phyloP scores from a whole-genome alignment of 1,140 invertebrate genomes.

The Nephotettix cincticeps region DNA sequence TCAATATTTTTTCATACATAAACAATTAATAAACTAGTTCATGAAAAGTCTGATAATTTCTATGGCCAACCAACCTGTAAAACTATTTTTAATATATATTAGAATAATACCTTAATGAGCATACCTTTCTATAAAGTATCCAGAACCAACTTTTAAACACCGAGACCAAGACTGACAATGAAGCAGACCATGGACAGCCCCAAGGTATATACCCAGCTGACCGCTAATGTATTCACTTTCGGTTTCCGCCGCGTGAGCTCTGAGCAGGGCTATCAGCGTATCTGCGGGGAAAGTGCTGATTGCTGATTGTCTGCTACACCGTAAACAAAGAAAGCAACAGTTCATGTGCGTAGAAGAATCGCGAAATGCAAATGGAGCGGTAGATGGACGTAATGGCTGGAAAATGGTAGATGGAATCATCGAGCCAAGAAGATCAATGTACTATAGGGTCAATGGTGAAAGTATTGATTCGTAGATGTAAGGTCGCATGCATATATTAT shows the following conservation, averaged over 20 bases:
- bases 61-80: no score
- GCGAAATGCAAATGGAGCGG: neutral
- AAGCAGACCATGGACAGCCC: neutral
- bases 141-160: neutral
- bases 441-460: no score
- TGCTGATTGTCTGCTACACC: neutral
- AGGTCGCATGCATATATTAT: no score
- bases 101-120: no score
- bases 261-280: neutral
- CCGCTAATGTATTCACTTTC: slow-evolving; percentile 7
- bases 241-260: neutral
- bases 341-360: neutral
- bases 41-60: no score
- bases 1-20: no score
- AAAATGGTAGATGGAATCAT: no score
- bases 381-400: no score
- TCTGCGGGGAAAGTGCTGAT: neutral
- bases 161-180: neutral
- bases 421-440: no score
- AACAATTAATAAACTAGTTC: no score
- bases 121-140: neutral
- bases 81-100: no score
- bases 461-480: no score
- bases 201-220: neutral
- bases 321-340: neutral